phyloP scores from a whole-genome alignment of 2,888 invertebrate genomes.

The Caenorhabditis imperialis region DNA sequence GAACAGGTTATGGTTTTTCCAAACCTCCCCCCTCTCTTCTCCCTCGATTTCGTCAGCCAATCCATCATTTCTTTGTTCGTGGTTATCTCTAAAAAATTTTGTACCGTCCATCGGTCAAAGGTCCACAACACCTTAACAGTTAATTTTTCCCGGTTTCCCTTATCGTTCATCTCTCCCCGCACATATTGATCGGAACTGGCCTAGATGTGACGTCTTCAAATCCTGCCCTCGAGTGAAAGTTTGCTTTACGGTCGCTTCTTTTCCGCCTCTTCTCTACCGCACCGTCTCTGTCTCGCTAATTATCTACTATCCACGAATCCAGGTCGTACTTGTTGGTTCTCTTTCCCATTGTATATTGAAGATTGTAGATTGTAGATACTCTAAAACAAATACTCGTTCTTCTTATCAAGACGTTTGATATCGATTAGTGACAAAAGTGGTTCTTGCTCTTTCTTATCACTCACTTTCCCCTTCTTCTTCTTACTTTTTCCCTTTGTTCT shows the following conservation, averaged over 20 bases:
- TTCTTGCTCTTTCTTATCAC: neutral
- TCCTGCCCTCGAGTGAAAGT: constrained; percentile 45
- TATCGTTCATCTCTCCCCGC: too few species aligned
- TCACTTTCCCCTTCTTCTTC: neutral
- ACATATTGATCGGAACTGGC: constrained; percentile 14
- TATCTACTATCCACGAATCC: constrained; percentile 35
- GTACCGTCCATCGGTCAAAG: too few species aligned
- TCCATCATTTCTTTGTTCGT: too few species aligned
- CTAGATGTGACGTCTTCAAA: constrained; percentile 52
- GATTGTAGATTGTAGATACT: too few species aligned
- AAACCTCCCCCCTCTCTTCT: constrained; percentile 19
- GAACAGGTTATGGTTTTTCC: constrained; percentile 15
- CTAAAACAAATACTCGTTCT: too few species aligned
- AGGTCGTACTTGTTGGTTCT: constrained; percentile 25
- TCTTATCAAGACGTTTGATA: too few species aligned
- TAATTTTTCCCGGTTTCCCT: too few species aligned
- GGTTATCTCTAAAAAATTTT: too few species aligned
- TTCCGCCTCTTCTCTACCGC: constrained; percentile 18
- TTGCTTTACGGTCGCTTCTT: constrained; percentile 48
- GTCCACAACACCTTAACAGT: too few species aligned
- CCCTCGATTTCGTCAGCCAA: too few species aligned
- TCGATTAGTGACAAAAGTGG: too few species aligned
- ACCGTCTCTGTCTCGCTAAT: constrained; percentile 20
- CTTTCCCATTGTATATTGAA: too few species aligned
- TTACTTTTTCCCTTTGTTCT: constrained; percentile 8